Conservation (phyloP, 2,113 vertebrate genomes). For the Channa argus region DNA sequence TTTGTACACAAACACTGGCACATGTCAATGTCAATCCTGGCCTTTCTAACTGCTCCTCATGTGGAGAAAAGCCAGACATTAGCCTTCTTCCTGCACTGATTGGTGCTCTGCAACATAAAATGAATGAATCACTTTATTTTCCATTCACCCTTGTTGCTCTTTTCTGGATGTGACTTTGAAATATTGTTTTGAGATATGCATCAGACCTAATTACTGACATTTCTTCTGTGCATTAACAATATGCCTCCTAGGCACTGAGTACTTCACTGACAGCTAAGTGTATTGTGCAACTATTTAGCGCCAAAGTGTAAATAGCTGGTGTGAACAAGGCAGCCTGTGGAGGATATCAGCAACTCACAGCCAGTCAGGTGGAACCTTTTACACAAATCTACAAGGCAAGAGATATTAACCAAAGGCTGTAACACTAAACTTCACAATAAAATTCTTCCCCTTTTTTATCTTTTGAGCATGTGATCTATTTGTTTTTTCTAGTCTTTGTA, state of each 20-base stretch:
- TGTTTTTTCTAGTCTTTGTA: background rate
- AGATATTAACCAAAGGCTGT: background rate
- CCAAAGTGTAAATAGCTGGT: slow-evolving; percentile 19
- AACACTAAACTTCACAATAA: background rate
- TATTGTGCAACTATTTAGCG: background rate
- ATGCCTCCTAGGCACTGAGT: background rate
- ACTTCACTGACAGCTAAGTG: background rate
- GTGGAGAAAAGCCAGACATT: slow-evolving; percentile 33
- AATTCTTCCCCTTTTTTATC: background rate
- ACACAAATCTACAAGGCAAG: slow-evolving; percentile 4
- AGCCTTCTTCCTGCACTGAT: slow-evolving; percentile 25
- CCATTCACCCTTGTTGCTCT: slow-evolving; percentile 1
- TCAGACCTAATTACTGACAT: slow-evolving; percentile 5
- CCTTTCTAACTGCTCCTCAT: slow-evolving; percentile 38
- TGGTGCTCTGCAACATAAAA: slow-evolving; percentile 17
- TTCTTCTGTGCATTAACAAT: background rate
- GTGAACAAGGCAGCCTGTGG: slow-evolving; percentile 21
- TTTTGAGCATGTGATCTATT: background rate
- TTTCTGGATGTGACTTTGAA: slow-evolving; percentile 1
- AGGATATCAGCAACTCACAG: background rate
- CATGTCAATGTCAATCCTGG: slow-evolving; percentile 35
- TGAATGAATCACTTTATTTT: slow-evolving; percentile 19
- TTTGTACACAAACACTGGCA: slow-evolving; percentile 65
- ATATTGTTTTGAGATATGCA: background rate
- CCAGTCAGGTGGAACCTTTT: slow-evolving; percentile 12